Evolutionary conservation across 1,140 invertebrate species (phyloP), one percentile per base, ranked within the genome.

Genomic region (Musca domestica): DNA sequence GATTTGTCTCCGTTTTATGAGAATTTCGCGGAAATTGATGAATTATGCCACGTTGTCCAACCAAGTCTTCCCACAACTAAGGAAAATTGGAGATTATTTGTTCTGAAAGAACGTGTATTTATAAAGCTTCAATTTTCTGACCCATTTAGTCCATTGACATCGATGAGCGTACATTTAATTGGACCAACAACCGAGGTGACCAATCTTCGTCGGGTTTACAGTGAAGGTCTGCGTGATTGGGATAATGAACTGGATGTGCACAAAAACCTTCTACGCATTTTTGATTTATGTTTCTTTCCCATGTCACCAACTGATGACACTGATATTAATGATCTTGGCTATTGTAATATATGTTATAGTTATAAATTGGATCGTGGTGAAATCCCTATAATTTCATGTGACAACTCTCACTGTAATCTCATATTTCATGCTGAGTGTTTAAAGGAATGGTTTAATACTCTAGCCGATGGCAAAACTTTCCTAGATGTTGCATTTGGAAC

Each of bases 261-360:
- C 68, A 76, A 76, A 64, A 81, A 81, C 64, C 70, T 81, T 6
- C 66, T 81, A 66, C 73, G 76, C 5, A 80, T 76, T 14, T 81
- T 81, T 41, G 76, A 80, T 47, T 52, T 81, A 7, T 74, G 76
- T 34, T 81, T 74, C 34, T 81, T 81, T 65, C 80, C 80, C 17
- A 79, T 78, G 76, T 71, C 71, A 2, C 61, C 73, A 4, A 41
- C 66, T 27, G 30, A 65, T 51, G 27, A 48, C 22, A n/a, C 30
- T 2, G 48, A 41, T 68, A 19, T n/a, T 41, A 30, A 71, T 10
- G 70, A 74, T n/a, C 63, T 67, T 12, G 69, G 71, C 34, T 74
- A 70, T 25, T 81, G 80, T 22, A 78, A 79, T 52, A 81, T 81
- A 56, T 81, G 80, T 27, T 77, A 72, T 20, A 66, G 67, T 5